These are phyloP conservation scores for Falco novaeseelandiae DNA, from an alignment of 2,797 vertebrate genomes.

Conservation along the genomic window DNA sequence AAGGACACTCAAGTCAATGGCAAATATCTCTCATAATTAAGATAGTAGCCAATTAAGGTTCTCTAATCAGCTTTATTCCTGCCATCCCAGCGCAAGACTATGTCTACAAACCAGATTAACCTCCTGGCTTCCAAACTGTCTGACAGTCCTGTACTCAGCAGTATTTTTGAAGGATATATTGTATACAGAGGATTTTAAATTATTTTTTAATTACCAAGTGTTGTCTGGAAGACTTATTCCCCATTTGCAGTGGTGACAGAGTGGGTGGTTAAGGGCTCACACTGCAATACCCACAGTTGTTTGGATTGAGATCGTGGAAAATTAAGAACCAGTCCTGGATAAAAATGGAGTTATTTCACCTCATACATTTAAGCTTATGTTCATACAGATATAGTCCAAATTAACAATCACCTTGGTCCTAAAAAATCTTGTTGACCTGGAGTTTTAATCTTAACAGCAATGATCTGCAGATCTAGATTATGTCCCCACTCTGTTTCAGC, in stretches of 20 bases:
- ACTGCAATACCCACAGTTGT: background rate
- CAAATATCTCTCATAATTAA: slow-evolving; percentile 7
- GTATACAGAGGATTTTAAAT: background rate
- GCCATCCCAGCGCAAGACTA: background rate
- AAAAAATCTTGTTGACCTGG: background rate
- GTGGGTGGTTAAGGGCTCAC: background rate
- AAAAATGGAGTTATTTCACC: background rate
- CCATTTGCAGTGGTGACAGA: background rate
- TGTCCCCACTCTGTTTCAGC: background rate
- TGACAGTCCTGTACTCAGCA: background rate
- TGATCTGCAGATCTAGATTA: background rate
- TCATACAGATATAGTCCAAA: background rate
- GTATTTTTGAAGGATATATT: background rate
- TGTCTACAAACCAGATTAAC: slow-evolving; percentile 36
- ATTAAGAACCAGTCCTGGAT: background rate
- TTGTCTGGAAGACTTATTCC: background rate
- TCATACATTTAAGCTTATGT: background rate
- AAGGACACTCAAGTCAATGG: background rate
- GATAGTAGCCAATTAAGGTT: background rate
- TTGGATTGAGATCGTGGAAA: background rate
- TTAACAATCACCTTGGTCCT: background rate
- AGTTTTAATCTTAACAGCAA: background rate
- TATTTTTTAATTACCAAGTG: background rate
- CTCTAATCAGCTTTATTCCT: slow-evolving; percentile 50
- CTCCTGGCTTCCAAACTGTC: background rate